Base-by-base conservation (phyloP, 2,797 vertebrate genomes). In the Emys orbicularis region DNA sequence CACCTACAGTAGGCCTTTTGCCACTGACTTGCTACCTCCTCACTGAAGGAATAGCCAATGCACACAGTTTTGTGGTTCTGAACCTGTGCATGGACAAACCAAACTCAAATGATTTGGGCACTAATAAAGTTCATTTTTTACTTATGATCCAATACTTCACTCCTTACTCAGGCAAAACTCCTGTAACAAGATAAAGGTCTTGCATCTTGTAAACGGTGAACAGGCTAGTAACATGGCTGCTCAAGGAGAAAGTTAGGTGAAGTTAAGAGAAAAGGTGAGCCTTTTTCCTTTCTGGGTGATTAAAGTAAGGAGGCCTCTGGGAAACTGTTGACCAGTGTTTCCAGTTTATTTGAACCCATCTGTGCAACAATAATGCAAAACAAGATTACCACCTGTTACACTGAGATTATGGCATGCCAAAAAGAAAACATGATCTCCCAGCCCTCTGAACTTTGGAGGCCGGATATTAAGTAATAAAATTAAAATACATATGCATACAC, bases 371-470 rank as follows among this genome's bases (percentile, higher is more conserved):
- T 88, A 84, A 68, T 77, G 84, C 13, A 83, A 91, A 92, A 15
- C 37, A 77, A 89, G 18, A 59, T 81, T 90, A 54, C 80, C 87
- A 91, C 65, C 81, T 94, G 18, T 72, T 92, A 10, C 87, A 72
- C 92, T 82, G 41, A 85, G 86, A 96, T 88, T 19, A n/a, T 0
- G 0, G 1, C 56, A 21, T 88, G n/a, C 76, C 87, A 87, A 91
- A 96, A 88, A 80, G 77, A 87, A 95, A 96, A 57, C 56, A 76
- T 44, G 89, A 74, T 54, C 50, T 90, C 72, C 16, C 37, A 93
- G 88, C 92, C 87, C 79, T 93, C 80, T 91, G 83, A 93, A 94
- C 52, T 83, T 91, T 65, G 79, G 87, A 90, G 29, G 53, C 68
- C 44, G 31, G 27, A 82, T 91, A 85, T 74, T 87, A 83, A 82